Evolutionary conservation across 1,140 invertebrate genomes (phyloP).

Genomic region (Caenorhabditis latens): DNA sequence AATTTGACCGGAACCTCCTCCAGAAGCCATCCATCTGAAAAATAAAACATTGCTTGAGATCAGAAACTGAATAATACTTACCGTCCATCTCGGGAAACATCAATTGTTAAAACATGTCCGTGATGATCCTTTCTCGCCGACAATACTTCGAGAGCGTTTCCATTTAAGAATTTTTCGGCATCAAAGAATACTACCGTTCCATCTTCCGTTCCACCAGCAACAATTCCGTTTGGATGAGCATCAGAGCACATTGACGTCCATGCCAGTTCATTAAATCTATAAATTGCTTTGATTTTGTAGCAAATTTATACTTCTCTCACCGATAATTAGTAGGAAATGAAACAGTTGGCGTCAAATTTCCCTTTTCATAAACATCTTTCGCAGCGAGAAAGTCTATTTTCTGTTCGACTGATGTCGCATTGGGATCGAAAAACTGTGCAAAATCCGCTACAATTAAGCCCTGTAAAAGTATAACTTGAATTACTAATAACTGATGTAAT

Average conservation of each 20-base stretch:
- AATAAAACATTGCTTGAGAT: too few relatives aligned
- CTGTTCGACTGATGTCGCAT: background rate
- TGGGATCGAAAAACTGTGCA: slow-evolving; percentile 50
- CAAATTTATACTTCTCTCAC: background rate
- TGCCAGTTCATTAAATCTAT: slow-evolving; percentile 54
- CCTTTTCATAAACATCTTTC: background rate
- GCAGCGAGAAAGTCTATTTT: slow-evolving; percentile 31
- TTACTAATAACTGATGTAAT: background rate
- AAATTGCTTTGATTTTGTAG: background rate
- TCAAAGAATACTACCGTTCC: slow-evolving; percentile 53
- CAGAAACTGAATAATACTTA: too few relatives aligned
- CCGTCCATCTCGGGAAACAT: slow-evolving; percentile 20
- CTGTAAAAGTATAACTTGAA: background rate
- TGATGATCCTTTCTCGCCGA: slow-evolving; percentile 35
- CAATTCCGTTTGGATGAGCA: slow-evolving; percentile 46
- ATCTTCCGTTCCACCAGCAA: slow-evolving; percentile 52
- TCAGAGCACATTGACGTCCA: slow-evolving; percentile 35
- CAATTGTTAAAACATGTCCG: slow-evolving; percentile 37
- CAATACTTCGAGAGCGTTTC: background rate
- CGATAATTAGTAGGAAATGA: slow-evolving; percentile 17
- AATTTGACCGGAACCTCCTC: slow-evolving; percentile 46
- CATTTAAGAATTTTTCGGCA: slow-evolving; percentile 1
- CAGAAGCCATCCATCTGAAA: slow-evolving; percentile 35
- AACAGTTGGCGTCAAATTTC: slow-evolving; percentile 1
- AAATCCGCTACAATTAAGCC: slow-evolving; percentile 45